Percentiles rank a stretch among this genome's conserved stretches.
Conservation (phyloP, 1,140 invertebrate genomes). For the Penaeus japonicus region DNA sequence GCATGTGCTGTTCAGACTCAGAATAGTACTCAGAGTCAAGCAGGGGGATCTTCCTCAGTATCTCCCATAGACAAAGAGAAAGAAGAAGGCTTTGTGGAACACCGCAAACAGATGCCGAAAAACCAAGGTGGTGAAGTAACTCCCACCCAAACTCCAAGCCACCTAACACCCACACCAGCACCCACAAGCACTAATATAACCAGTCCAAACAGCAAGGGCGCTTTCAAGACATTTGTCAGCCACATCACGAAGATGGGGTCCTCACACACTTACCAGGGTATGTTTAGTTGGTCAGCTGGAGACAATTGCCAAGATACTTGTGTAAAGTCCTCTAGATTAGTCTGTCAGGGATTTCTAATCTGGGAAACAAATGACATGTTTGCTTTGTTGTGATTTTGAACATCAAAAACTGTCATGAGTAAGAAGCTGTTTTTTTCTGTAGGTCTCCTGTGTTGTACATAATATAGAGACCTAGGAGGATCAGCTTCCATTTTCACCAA, state of each 20-base stretch:
- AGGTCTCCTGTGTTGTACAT: too few species aligned
- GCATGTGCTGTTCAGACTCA: neutral
- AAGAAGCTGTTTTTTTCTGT: too few species aligned
- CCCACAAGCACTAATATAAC: constrained; percentile 19
- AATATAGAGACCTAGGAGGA: too few species aligned
- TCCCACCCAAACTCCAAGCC: constrained; percentile 4
- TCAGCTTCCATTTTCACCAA: too few species aligned
- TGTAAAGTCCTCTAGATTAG: neutral
- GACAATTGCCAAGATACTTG: neutral
- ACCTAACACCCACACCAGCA: neutral
- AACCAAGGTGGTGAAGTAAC: constrained; percentile 1
- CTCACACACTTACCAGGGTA: constrained; percentile 51
- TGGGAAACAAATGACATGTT: neutral
- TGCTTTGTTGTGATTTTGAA: neutral
- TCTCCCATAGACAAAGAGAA: constrained; percentile 10
- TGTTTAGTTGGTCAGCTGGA: constrained; percentile 31
- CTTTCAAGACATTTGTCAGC: constrained; percentile 54
- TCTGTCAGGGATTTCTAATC: neutral
- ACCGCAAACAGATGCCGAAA: neutral
- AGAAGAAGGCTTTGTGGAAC: neutral
- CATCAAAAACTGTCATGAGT: neutral
- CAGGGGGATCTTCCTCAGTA: neutral
- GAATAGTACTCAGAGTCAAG: neutral
- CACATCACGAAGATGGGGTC: constrained; percentile 54
- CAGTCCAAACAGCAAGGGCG: constrained; percentile 52